Evolutionary conservation across 1,140 invertebrate genomes (phyloP).

Genomic region (Drosophila bifasciata): DNA sequence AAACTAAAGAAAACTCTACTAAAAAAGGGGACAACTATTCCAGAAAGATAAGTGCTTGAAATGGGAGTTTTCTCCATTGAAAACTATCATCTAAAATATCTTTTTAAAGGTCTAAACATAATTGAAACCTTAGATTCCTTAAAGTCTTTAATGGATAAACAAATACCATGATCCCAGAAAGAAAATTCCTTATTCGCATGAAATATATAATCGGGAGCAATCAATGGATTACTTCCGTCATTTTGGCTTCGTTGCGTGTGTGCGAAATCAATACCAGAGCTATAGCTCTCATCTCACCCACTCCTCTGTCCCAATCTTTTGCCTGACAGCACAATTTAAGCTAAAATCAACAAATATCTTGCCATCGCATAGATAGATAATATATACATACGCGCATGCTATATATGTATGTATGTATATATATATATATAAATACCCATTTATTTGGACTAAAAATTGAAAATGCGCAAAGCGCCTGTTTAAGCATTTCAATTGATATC

Average conservation of each 20-base stretch:
- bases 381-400: conserved; percentile 1
- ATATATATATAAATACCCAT: conserved; percentile 12
- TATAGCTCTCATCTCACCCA: conserved; percentile 11
- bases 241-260: conserved; percentile 39
- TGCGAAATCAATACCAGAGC: conserved; percentile 52
- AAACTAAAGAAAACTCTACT: conserved; percentile 20
- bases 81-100: too few relatives aligned
- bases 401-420: conserved; percentile 1
- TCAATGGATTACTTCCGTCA: conserved; percentile 76
- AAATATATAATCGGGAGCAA: conserved; percentile 38
- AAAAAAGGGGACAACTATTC: too few relatives aligned
- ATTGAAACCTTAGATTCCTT: background rate
- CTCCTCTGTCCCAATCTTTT: background rate
- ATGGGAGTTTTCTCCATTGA: too few relatives aligned
- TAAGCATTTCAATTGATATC: conserved; percentile 80
- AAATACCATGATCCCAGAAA: background rate
- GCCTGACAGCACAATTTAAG: conserved; percentile 67
- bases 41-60: too few relatives aligned
- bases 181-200: conserved; percentile 12
- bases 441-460: conserved; percentile 51
- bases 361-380: conserved; percentile 5
- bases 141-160: background rate
- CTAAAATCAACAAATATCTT: conserved; percentile 67
- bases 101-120: too few relatives aligned
- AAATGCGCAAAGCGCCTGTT: conserved; percentile 75